Conservation (phyloP, 23 tunicate genomes). For the Halocynthia roretzi region DNA sequence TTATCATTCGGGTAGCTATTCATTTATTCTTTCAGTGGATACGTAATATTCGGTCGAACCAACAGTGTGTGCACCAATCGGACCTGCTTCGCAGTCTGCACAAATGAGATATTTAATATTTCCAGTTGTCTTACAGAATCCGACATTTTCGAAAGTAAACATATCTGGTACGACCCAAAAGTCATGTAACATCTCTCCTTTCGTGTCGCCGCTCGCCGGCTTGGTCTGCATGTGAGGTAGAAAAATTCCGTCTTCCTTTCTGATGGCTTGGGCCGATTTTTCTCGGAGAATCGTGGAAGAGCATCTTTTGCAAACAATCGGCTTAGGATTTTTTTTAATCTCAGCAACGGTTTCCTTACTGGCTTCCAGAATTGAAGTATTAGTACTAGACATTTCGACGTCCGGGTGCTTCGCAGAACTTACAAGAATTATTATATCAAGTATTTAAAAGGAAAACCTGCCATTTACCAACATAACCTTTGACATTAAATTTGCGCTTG, state of each 20-base stretch:
- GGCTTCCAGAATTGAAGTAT: too few relatives aligned
- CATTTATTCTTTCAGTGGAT: conserved; percentile 4
- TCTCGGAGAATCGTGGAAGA: conserved; percentile 43
- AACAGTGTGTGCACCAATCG: conserved; percentile 73
- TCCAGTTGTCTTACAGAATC: conserved; percentile 84
- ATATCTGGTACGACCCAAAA: conserved; percentile 87
- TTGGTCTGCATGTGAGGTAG: conserved; percentile 54
- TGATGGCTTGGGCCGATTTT: conserved; percentile 29
- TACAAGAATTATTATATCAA: too few relatives aligned
- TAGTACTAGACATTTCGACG: too few relatives aligned
- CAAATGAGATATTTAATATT: conserved; percentile 75
- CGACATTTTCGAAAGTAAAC: conserved; percentile 91
- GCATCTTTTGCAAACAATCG: conserved; percentile 61
- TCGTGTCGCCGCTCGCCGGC: conserved; percentile 29
- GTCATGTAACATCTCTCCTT: conserved; percentile 8
- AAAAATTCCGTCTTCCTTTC: conserved; percentile 46
- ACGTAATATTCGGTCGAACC: conserved; percentile 3
- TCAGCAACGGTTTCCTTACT: conserved; percentile 6
- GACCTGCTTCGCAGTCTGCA: conserved; percentile 96
- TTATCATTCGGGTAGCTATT: too few relatives aligned
- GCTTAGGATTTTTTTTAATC: conserved; percentile 32
- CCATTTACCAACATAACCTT: too few relatives aligned
- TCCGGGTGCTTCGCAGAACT: too few relatives aligned
- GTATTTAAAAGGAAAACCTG: too few relatives aligned
- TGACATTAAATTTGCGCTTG: too few relatives aligned